A percentile compares a stretch with the other conserved stretches of the same genome.
Evolutionary conservation across 2,888 invertebrate species (phyloP).

Genomic region (Caenorhabditis sp.): DNA sequence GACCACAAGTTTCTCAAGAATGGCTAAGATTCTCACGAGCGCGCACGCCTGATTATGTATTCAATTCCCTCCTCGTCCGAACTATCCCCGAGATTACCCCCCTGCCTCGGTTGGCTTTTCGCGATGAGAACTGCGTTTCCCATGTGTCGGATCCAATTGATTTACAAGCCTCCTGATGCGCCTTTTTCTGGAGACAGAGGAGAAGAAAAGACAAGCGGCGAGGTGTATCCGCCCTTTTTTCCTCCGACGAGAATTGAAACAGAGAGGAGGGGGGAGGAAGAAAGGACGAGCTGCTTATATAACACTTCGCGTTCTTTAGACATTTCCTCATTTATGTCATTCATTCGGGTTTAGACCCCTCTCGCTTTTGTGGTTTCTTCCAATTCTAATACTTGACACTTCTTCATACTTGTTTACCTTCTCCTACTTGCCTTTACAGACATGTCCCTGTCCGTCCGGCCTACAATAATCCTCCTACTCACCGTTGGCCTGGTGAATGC

Average conservation of each 20-base stretch:
- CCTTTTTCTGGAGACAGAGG: slow-evolving; percentile 5
- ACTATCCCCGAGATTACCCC: too few relatives aligned
- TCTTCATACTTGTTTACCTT: background rate
- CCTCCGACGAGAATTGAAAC: slow-evolving; percentile 11
- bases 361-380: background rate
- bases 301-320: background rate
- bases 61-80: background rate
- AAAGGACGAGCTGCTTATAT: background rate
- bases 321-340: too few relatives aligned
- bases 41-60: slow-evolving; percentile 39
- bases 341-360: background rate
- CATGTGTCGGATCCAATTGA: slow-evolving; percentile 48
- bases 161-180: slow-evolving; percentile 45
- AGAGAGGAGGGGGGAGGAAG: slow-evolving; percentile 1
- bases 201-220: slow-evolving; percentile 8
- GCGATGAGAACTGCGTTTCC: slow-evolving; percentile 39
- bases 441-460: slow-evolving; percentile 15
- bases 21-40: too few relatives aligned
- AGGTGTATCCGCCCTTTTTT: slow-evolving; percentile 39
- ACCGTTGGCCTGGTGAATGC: slow-evolving; percentile 18
- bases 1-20: too few relatives aligned
- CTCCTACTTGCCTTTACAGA: slow-evolving; percentile 10
- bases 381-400: too few relatives aligned
- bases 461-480: slow-evolving; percentile 26
- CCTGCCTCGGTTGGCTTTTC: slow-evolving; percentile 10